Base-by-base conservation (phyloP, 1,140 invertebrate species). In the Diabrotica virgifera region DNA sequence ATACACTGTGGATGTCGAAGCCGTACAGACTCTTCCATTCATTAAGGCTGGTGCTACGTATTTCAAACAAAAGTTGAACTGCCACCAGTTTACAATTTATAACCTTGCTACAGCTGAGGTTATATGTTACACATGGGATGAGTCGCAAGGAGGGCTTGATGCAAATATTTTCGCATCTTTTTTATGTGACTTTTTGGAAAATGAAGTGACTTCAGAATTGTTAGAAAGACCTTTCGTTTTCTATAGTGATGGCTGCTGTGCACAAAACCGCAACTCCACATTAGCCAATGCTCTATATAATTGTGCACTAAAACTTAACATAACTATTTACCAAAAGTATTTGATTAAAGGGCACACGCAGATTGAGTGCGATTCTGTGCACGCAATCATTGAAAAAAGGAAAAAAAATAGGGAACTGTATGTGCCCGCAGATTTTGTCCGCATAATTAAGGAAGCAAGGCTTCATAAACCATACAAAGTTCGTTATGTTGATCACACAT, bases 291-390 rank as follows among this genome's bases (percentile, higher is more conserved):
- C 57, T n/a, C 40, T 67, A 40, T 37, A 59, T 5, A 37, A 54
- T 65, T 14, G 66, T 12, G 59, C 62, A 10, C 57, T 55, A 12
- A 10, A 53, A 46, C 11, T 67, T 12, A 64, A 67, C 24, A 66
- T 66, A 24, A 53, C 35, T 13, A 66, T 72, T 24, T 36, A 14
- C 13, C 69, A 71, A 60, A 70, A 69, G 65, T 73, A 65, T 63
- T 54, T 71, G 37, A 63, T 67, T 70, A 70, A 69, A 50, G 75
- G 77, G 5, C 74, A 79, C 59, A 77, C 75, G 4, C 71, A 78
- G 62, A 79, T 78, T 76, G 75, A 79, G 54, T 63, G 50, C 46
- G 76, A 79, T 63, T 65, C 65, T 5, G 69, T 78, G 10, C 77
- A 80, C 64, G n/a, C 64, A 8, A 55, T 51, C 2, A 76, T 77